Evolutionary conservation across 2,888 invertebrate genomes (phyloP).

Genomic region (Baccha elongata): DNA sequence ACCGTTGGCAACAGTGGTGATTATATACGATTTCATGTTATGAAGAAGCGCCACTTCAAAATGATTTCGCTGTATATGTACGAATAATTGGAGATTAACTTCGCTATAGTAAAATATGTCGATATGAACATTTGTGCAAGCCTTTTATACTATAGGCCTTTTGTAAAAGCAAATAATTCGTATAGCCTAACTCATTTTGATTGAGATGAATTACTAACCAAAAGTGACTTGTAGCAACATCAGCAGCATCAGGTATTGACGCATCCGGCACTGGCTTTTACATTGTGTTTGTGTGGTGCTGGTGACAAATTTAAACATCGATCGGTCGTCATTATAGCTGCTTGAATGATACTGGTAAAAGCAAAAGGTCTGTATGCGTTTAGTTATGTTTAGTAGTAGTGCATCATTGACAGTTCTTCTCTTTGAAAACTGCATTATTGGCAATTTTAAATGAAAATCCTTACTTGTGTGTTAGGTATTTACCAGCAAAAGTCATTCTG

Average conservation of each 20-base stretch:
- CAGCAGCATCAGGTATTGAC: slow-evolving; percentile 9
- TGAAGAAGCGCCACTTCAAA: slow-evolving; percentile 24
- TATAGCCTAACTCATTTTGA: slow-evolving; percentile 50
- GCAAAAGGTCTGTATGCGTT: slow-evolving; percentile 27
- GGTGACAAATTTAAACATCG: slow-evolving; percentile 46
- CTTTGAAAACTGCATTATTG: slow-evolving; percentile 38
- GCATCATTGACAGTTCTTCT: slow-evolving; percentile 23
- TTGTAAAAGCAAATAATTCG: slow-evolving; percentile 61
- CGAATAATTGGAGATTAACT: slow-evolving; percentile 26
- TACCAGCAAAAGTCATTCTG: too few relatives aligned
- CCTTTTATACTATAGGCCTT: slow-evolving; percentile 48
- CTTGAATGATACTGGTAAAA: slow-evolving; percentile 36
- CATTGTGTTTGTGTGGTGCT: not conserved
- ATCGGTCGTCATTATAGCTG: slow-evolving; percentile 8
- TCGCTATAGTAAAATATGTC: not conserved
- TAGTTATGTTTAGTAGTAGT: not conserved
- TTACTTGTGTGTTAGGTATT: too few relatives aligned
- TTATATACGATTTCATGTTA: slow-evolving; percentile 19
- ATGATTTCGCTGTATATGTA: slow-evolving; percentile 10
- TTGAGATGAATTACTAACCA: slow-evolving; percentile 64
- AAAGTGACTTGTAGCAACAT: slow-evolving; percentile 28
- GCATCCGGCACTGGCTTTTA: not conserved
- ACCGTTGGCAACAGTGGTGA: too few relatives aligned
- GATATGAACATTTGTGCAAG: not conserved
- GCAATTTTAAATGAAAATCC: slow-evolving; percentile 31